Base-by-base conservation (phyloP, 2,888 invertebrate genomes). In the Tenthredo amoena region DNA sequence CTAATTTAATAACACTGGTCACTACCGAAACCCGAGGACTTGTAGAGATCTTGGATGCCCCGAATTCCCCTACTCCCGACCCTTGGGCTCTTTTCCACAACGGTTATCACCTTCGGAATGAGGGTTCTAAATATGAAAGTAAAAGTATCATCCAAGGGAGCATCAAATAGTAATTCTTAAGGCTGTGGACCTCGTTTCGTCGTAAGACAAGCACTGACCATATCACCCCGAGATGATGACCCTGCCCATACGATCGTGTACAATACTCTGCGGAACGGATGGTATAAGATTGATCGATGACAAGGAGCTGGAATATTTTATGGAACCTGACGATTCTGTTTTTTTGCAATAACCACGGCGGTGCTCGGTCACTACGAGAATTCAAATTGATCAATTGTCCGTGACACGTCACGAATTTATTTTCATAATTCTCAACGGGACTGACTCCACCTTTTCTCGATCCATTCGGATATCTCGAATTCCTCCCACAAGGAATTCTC, bases 41-140 rank as follows among this genome's bases (percentile, higher is more conserved):
- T 77, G 77, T 26, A 34, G 50, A 31, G 47, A 55, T 77, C 47
- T 1, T 31, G 55, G 55, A 43, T 31, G 65, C 65, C 40, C 62
- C 26, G 62, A 65, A 81, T 40, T 5, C 31, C 18, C 34, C 18
- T 68, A 68, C 34, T 34, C 18, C 12, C 18, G 34, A 68, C 81
- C 40, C 81, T 62, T 15, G 26, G 81, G 62, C 62, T 81, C 81
- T 81, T 62, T 34, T 43, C 43, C 81, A 37, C 40, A 62, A 62
- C 40, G 68, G 83, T 83, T 83, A 50, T 83, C 43, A 50, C 62
- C 62, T 65, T 68, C 15, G 71, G 47, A 68, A 83, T 47, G 68
- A 83, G 83, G 83, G 83, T 83, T 83, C 65, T 83, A 83, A 68
- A 83, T 68, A 83, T 71, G 47, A 68, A 47, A 83, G 83, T 31